Base-by-base conservation (phyloP, 2,113 vertebrate species). In the Heteronetta atricapilla region DNA sequence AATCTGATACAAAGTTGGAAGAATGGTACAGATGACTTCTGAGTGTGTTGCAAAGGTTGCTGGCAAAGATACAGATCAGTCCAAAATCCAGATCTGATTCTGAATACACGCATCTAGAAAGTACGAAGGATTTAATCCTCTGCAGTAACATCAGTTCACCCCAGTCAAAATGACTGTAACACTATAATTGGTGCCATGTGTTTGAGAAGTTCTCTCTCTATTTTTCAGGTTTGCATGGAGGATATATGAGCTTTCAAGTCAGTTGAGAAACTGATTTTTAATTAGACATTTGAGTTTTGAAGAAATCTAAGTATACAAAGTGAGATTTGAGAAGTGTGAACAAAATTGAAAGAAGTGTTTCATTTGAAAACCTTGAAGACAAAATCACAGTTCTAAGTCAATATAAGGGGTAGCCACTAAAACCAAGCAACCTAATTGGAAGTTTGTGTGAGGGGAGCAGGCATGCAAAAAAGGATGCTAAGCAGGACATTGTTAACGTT, bases 71-170 rank as follows among this genome's bases (percentile, higher is more conserved):
- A 52, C 3, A 50, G 34, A 13, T 18, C 36, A 52, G 36, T 14
- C n/a, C 42, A 52, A 86, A 85, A 59, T 70, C 56, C 63, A 60
- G 25, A 70, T 46, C 23, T 74, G 44, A 18, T 48, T 89, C 70
- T 66, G 40, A 76, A 59, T 38, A 11, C 33, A 70, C 11, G 4
- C 42, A 66, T 59, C 44, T 36, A 67, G 50, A 73, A 91, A 74
- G 10, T 34, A 64, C 77, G 48, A 88, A 82, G 20, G 22, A 76
- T 59, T 92, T 84, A 28, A 53, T 62, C 29, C 10, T 78, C 81
- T 33, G 6, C 2, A 1, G 59, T 82, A 80, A 48, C 0, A 1
- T 68, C 22, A 68, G 13, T 66, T 82, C 1, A 4, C 6, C 10
- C 7, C 20, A 92, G 50, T 76, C 50, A 76, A 88, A 89, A 76